Conservation (phyloP, 2,888 invertebrate genomes). For the Platycheirus albimanus region DNA sequence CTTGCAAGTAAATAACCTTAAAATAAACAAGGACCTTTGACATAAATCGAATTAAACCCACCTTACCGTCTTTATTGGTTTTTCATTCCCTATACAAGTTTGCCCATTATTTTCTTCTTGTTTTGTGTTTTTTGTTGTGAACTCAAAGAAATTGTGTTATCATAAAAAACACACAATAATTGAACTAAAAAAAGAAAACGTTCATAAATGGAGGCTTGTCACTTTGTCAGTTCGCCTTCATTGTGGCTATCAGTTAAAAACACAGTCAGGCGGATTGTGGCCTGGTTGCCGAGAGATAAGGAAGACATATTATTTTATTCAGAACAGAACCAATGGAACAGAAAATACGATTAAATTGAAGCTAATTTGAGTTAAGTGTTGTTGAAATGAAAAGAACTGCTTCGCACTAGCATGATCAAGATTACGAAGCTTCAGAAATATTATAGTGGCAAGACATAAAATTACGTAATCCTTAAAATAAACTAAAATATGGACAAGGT, state of each 20-base stretch:
- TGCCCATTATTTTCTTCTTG: too few relatives aligned
- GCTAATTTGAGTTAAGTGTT: not conserved
- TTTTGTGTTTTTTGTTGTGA: too few relatives aligned
- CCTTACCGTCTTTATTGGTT: not conserved
- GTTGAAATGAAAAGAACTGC: not conserved
- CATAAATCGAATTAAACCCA: not conserved
- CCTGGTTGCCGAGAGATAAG: constrained; percentile 12
- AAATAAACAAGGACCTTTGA: not conserved
- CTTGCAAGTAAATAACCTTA: too few relatives aligned
- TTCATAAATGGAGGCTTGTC: constrained; percentile 14
- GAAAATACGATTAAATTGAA: constrained; percentile 15
- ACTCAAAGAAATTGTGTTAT: not conserved
- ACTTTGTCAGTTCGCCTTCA: not conserved
- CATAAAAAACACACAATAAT: constrained; percentile 8
- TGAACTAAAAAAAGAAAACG: not conserved
- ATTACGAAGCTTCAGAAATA: not conserved
- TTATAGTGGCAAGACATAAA: not conserved
- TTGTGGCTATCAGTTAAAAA: not conserved
- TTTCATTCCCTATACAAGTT: not conserved
- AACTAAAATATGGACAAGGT: not conserved
- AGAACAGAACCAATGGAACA: not conserved
- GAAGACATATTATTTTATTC: not conserved
- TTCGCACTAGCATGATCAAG: not conserved
- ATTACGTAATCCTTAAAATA: constrained; percentile 8
- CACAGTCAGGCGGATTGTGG: not conserved